Evolutionary conservation across 2,888 invertebrate species (phyloP), one percentile per base, ranked within the genome.

Genomic region (Tetragnatha montana): DNA sequence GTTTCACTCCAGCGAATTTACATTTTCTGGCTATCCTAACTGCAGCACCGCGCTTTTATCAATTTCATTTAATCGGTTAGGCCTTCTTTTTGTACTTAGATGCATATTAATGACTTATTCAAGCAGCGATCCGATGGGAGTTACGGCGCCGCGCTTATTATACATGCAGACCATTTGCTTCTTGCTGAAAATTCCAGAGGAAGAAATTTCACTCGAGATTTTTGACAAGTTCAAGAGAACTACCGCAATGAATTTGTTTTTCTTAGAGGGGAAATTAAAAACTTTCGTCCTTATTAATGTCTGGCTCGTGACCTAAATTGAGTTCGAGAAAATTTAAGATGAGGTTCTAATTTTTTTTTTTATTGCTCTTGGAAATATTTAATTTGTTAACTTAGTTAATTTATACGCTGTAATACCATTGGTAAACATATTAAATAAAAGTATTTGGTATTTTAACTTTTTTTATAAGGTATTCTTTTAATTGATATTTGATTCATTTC

Each of bases 21-120:
- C 89, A 89, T 89, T 89, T 89, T 75, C 80, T 75, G 22, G 79
- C 79, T 22, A 51, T 88, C 70, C 73, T 35, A 60, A 81, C 74
- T 78, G 76, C 71, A 81, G 60, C 71, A n/a, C n/a, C n/a, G 75
- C 76, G 47, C 49, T 35, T n/a, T 70, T 76, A 84, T 76, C 78
- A 71, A 87, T 87, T 81, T 82, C 51, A 14, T 71, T 78, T 87
- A 82, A 87, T 81, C 76, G 76, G 50, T 70, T 76, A n/a, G 68
- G n/a, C 35, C n/a, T 76, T 81, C 19, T 76, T 74, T 87, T 86
- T 79, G 19, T 35, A 51, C 50, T 71, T 73, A 47, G 73, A 60
- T 85, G 87, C 76, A 70, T 82, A 87, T 87, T 87, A 87, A 87
- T 87, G 81, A 76, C 19, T 86, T 69, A 78, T 80, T 22, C 60